These are phyloP conservation scores for Psittacula echo DNA, from an alignment of 2,797 vertebrate genomes.

Conservation along the genomic window DNA sequence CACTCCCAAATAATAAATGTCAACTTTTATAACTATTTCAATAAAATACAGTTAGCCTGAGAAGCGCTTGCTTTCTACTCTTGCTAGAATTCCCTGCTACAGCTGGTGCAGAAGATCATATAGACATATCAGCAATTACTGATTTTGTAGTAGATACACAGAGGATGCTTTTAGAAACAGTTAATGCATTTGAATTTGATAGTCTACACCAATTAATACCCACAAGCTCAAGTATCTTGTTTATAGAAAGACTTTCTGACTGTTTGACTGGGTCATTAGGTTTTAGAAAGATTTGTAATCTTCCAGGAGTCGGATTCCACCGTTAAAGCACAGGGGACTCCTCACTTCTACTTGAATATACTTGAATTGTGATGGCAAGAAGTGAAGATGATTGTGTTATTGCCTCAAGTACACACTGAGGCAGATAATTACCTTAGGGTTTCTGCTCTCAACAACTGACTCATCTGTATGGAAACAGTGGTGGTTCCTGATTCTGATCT, in stretches of 20 bases:
- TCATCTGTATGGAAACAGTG: not conserved
- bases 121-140: not conserved
- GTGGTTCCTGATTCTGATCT: not conserved
- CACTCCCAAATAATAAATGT: not conserved
- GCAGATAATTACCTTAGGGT: not conserved
- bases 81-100: not conserved
- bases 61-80: not conserved
- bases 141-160: not conserved
- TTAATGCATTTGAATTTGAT: constrained; percentile 40
- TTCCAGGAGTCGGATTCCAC: constrained; percentile 40
- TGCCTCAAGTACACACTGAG: constrained; percentile 19
- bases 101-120: not conserved
- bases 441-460: constrained; percentile 4
- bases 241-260: constrained; percentile 39
- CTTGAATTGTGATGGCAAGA: not conserved
- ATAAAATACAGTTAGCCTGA: not conserved
- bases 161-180: constrained; percentile 23
- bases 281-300: constrained; percentile 47
- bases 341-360: not conserved
- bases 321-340: constrained; percentile 14
- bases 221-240: constrained; percentile 47
- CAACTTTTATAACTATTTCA: not conserved
- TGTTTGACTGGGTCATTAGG: constrained; percentile 28
- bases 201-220: constrained; percentile 58
- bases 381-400: not conserved